phyloP scores from a whole-genome alignment of 2,797 vertebrate species.

The Avahi laniger region DNA sequence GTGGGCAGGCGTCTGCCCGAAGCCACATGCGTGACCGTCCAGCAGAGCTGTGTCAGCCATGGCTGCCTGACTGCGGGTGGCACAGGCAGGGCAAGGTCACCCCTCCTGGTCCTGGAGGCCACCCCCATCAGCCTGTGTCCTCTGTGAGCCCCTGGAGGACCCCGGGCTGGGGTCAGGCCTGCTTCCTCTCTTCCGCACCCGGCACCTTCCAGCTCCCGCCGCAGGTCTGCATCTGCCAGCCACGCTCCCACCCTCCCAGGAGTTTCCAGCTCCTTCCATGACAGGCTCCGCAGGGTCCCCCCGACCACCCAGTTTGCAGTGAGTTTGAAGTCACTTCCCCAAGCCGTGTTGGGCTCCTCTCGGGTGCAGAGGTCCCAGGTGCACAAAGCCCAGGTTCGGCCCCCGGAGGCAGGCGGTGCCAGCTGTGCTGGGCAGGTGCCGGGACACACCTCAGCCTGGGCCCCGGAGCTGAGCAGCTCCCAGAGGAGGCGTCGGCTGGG shows the following conservation, averaged over 20 bases:
- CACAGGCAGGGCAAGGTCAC: neutral
- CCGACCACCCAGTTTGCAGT: neutral
- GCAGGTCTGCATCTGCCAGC: too few relatives aligned
- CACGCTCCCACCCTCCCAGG: too few relatives aligned
- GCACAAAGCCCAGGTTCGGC: neutral
- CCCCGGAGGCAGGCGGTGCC: neutral
- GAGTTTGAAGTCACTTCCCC: neutral
- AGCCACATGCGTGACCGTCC: rapidly evolving
- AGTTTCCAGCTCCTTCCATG: rapidly evolving
- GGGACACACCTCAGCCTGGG: neutral
- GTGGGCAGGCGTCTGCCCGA: neutral
- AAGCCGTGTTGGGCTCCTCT: neutral
- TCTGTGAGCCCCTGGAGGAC: neutral
- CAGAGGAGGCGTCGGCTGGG: neutral
- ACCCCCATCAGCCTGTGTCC: rapidly evolving
- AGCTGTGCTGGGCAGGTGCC: neutral
- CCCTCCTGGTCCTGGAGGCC: rapidly evolving
- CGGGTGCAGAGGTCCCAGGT: rapidly evolving
- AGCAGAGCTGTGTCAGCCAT: rapidly evolving
- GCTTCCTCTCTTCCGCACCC: neutral
- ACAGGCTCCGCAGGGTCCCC: too few relatives aligned
- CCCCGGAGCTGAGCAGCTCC: neutral
- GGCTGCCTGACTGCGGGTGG: neutral
- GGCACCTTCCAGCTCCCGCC: rapidly evolving
- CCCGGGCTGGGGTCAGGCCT: rapidly evolving